Evolutionary conservation across 2,113 vertebrate genomes (phyloP).

Genomic region (Centropus unirufus): DNA sequence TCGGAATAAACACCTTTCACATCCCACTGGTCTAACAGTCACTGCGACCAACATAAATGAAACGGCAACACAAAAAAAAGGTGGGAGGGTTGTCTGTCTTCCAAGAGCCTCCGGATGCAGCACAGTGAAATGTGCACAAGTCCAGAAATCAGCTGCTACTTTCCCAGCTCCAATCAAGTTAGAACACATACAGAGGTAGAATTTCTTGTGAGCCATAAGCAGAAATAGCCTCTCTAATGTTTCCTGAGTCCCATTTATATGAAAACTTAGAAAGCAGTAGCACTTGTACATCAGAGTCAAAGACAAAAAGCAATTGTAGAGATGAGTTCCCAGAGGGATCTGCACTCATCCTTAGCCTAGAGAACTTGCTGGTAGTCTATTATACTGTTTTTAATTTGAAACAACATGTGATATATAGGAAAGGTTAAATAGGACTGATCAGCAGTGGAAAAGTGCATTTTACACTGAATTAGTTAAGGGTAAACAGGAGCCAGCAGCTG

Average conservation of each 20-base stretch:
- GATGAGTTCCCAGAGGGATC: constrained; percentile 4
- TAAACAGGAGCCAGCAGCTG: neutral
- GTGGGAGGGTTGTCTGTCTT: neutral
- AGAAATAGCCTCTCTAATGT: neutral
- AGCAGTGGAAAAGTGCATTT: constrained; percentile 27
- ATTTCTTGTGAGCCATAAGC: neutral
- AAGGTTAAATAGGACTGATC: constrained; percentile 34
- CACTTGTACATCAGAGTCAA: neutral
- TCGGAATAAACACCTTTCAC: neutral
- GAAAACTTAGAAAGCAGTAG: neutral
- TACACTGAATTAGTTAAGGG: neutral
- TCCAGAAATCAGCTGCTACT: neutral
- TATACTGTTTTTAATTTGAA: neutral
- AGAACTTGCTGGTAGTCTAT: neutral
- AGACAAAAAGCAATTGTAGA: constrained; percentile 11
- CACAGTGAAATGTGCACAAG: fast-evolving
- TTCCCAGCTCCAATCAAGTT: neutral
- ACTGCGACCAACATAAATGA: neutral
- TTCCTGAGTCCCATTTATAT: neutral
- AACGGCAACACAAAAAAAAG: neutral
- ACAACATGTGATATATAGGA: neutral
- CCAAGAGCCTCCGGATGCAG: neutral
- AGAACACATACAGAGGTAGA: neutral
- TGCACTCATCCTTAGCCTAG: neutral
- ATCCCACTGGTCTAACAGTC: neutral